Conservation (phyloP, 2,113 vertebrate species). For the Cnemophilus loriae region DNA sequence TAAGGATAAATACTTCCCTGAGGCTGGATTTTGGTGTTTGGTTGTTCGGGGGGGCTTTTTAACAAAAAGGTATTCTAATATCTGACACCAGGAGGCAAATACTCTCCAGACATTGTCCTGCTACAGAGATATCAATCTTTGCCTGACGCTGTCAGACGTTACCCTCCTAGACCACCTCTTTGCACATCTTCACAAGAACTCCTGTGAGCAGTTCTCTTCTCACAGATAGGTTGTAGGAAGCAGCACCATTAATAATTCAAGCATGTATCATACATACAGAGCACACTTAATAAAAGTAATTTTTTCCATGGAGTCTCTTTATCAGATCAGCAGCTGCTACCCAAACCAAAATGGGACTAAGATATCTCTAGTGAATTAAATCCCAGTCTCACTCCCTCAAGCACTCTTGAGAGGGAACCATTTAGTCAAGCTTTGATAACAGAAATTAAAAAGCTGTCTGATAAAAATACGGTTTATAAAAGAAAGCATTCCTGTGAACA, state of each 20-base stretch:
- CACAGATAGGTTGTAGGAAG: neutral
- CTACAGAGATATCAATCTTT: neutral
- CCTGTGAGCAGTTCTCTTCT: neutral
- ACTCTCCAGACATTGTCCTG: neutral
- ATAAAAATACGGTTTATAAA: neutral
- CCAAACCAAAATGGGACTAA: neutral
- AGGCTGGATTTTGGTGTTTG: neutral
- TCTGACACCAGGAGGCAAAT: neutral
- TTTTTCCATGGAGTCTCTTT: neutral
- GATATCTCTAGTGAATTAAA: neutral
- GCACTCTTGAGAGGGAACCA: neutral
- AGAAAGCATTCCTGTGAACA: neutral
- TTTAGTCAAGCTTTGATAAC: neutral
- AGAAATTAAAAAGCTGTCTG: neutral
- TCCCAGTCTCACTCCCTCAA: neutral
- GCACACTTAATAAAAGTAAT: neutral
- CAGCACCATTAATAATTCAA: neutral
- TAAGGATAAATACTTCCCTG: neutral
- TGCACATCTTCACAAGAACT: neutral
- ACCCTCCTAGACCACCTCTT: neutral
- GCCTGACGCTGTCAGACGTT: neutral
- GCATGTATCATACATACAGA: neutral
- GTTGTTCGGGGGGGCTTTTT: accelerated
- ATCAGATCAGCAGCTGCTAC: neutral
- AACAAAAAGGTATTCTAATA: neutral